Percentiles rank a stretch among this genome's conserved stretches.
Evolutionary conservation across 2,888 invertebrate species (phyloP).

Genomic region (Melanophora roralis): DNA sequence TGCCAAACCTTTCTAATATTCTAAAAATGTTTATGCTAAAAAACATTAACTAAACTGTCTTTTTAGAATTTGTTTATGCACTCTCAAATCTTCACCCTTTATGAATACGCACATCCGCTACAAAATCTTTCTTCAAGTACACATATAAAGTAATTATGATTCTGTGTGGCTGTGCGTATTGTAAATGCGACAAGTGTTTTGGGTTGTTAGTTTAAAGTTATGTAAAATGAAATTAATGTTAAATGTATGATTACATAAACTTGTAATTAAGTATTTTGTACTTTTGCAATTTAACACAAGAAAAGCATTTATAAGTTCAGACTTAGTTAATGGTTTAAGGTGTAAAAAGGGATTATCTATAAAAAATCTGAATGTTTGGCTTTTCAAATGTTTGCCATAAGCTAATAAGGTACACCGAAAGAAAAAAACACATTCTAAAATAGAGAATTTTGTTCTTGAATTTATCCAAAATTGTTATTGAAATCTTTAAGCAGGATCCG

Average conservation of each 20-base stretch:
- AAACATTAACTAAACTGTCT: too few relatives aligned
- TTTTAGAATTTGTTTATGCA: too few relatives aligned
- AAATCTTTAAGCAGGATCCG: too few relatives aligned
- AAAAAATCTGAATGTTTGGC: not conserved
- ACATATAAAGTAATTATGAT: constrained; percentile 18
- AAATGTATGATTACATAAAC: constrained; percentile 41
- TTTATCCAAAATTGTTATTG: too few relatives aligned
- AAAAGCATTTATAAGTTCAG: not conserved
- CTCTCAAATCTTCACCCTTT: not conserved
- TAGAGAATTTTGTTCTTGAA: too few relatives aligned
- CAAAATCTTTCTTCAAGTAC: too few relatives aligned
- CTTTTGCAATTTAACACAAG: constrained; percentile 11
- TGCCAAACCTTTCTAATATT: too few relatives aligned
- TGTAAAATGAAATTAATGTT: constrained; percentile 43
- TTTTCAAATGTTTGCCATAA: constrained; percentile 8
- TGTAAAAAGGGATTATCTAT: not conserved
- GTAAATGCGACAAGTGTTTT: constrained; percentile 28
- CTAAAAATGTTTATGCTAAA: too few relatives aligned
- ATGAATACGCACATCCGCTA: not conserved
- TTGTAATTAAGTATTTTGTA: constrained; percentile 35
- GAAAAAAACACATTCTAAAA: too few relatives aligned
- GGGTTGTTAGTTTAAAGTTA: constrained; percentile 11
- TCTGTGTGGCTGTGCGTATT: constrained; percentile 11
- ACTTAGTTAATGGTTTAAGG: not conserved
- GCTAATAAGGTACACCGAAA: too few relatives aligned